These are phyloP conservation scores for Opisthograptis luteolata DNA, from an alignment of 2,888 invertebrate species.

Conservation along the genomic window DNA sequence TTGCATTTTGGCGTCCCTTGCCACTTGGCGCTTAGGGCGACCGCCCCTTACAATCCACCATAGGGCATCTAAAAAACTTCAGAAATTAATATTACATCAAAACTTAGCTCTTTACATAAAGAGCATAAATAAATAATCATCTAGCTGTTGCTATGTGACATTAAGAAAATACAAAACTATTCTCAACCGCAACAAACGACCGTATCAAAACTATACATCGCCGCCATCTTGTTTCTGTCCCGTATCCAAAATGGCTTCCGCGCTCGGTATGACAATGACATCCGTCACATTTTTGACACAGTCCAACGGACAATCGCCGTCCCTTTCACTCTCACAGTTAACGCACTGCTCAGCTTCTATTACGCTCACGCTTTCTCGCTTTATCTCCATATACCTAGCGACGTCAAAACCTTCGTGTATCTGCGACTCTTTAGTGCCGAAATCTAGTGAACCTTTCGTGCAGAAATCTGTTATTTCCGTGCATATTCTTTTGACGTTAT, in stretches of 20 bases:
- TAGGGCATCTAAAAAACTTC: too few species aligned
- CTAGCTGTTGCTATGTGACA: too few species aligned
- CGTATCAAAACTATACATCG: conserved; percentile 14
- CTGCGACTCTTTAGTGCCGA: conserved; percentile 29
- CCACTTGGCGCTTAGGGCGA: too few species aligned
- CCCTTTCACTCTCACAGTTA: conserved; percentile 47
- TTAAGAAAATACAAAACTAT: not conserved
- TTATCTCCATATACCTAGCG: conserved; percentile 52
- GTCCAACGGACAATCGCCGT: conserved; percentile 50
- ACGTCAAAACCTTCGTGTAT: conserved; percentile 57
- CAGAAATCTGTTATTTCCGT: conserved; percentile 70
- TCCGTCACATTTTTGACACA: conserved; percentile 67
- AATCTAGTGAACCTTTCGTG: conserved; percentile 30
- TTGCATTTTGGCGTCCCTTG: too few species aligned
- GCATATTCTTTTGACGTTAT: conserved; percentile 68
- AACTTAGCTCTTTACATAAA: too few species aligned
- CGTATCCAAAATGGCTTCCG: conserved; percentile 70
- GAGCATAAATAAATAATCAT: too few species aligned
- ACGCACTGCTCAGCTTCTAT: conserved; percentile 45
- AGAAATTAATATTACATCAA: too few species aligned
- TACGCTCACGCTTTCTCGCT: conserved; percentile 45
- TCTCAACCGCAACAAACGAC: conserved; percentile 23
- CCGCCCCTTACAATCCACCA: too few species aligned
- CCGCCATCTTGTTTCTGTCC: conserved; percentile 47
- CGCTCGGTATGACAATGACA: conserved; percentile 73